phyloP scores from a whole-genome alignment of 37 sponge, comb jelly and placozoan genomes.

The Agelas oroides region DNA sequence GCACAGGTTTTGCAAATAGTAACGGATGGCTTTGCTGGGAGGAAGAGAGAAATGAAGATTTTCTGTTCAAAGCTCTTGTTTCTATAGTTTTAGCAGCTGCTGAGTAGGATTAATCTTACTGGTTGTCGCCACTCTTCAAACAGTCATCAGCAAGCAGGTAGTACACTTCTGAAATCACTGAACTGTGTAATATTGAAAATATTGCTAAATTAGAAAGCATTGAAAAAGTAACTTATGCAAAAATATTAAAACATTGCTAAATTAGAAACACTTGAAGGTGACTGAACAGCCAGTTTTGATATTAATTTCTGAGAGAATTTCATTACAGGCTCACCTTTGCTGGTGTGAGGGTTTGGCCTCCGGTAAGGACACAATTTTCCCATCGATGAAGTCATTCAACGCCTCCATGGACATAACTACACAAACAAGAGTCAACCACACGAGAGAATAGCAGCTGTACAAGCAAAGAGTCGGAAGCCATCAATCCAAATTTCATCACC shows the following conservation, averaged over 20 bases:
- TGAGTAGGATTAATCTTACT: no score
- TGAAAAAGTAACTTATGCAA: background rate
- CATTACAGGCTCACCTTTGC: conserved; percentile 23
- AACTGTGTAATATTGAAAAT: conserved; percentile 26
- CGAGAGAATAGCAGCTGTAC: conserved; percentile 34
- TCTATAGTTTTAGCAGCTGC: no score
- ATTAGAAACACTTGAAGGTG: no score
- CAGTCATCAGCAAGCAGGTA: conserved; percentile 74
- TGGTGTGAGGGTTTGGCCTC: conserved; percentile 21
- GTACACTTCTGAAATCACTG: conserved; percentile 69
- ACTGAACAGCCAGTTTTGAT: no score
- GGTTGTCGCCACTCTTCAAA: conserved; percentile 52
- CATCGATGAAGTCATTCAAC: conserved; percentile 58
- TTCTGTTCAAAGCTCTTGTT: background rate
- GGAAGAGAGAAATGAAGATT: background rate
- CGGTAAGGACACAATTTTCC: conserved; percentile 1
- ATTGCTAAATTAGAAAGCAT: background rate
- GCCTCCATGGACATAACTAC: conserved; percentile 26
- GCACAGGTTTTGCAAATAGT: conserved; percentile 57
- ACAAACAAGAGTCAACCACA: conserved; percentile 1
- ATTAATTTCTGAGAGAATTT: no score
- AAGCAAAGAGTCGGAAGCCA: background rate
- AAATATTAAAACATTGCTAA: no score
- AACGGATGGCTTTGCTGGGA: conserved; percentile 63
- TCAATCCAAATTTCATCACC: background rate